Conservation (phyloP, 2,888 invertebrate genomes). For the Lomographa bimaculata region DNA sequence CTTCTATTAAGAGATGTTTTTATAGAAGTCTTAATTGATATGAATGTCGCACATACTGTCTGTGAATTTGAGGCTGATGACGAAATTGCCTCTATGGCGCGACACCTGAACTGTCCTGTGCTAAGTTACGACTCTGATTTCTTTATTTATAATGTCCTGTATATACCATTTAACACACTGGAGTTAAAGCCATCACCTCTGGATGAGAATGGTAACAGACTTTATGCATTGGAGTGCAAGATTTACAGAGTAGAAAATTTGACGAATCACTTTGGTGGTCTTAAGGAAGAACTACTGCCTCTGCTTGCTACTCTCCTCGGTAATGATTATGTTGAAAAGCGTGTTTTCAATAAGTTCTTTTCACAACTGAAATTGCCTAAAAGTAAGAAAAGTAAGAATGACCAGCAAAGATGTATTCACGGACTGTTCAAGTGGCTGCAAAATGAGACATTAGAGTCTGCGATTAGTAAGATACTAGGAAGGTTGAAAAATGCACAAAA, state of each 20-base stretch:
- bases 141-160: slow-evolving; percentile 92
- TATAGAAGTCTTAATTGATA: slow-evolving; percentile 85
- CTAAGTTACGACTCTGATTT: slow-evolving; percentile 98
- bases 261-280: slow-evolving; percentile 84
- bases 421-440: slow-evolving; percentile 90
- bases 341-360: slow-evolving; percentile 88
- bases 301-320: slow-evolving; percentile 93
- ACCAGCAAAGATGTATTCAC: slow-evolving; percentile 87
- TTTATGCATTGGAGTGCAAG: slow-evolving; percentile 85
- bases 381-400: slow-evolving; percentile 77
- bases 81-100: slow-evolving; percentile 92
- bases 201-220: slow-evolving; percentile 48
- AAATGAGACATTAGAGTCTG: slow-evolving; percentile 87
- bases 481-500: slow-evolving; percentile 83
- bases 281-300: slow-evolving; percentile 88
- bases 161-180: slow-evolving; percentile 90
- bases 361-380: slow-evolving; percentile 84
- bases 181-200: slow-evolving; percentile 70
- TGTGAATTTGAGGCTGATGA: slow-evolving; percentile 96
- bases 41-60: slow-evolving; percentile 86
- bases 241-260: slow-evolving; percentile 89
- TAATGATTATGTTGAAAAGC: slow-evolving; percentile 92
- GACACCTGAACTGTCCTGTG: slow-evolving; percentile 91
- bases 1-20: slow-evolving; percentile 90
- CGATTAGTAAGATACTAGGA: slow-evolving; percentile 86